Conservation (phyloP, 2,113 vertebrate genomes). For the Suncus etruscus region DNA sequence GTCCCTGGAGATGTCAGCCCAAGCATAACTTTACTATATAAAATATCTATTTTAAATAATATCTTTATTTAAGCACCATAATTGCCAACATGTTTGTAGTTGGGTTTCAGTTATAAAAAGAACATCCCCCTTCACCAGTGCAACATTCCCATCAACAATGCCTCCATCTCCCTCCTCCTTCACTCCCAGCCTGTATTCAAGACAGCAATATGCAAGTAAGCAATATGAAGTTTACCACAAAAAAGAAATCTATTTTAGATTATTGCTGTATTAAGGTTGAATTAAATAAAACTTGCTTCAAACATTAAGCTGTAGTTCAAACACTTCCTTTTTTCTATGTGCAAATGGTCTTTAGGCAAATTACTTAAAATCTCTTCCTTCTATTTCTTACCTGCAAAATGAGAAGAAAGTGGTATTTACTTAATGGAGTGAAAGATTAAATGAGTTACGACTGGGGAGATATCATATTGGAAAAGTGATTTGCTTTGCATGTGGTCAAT, state of each 20-base stretch:
- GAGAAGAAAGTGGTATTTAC: slow-evolving; percentile 10
- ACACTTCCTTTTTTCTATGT: slow-evolving; percentile 23
- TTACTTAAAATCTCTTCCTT: slow-evolving; percentile 40
- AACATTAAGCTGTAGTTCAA: slow-evolving; percentile 54
- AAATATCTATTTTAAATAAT: background rate
- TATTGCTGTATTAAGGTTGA: slow-evolving; percentile 54
- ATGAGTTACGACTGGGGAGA: background rate
- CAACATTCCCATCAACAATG: too few relatives aligned
- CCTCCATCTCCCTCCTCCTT: too few relatives aligned
- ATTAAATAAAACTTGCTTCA: slow-evolving; percentile 66
- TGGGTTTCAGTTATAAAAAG: too few relatives aligned
- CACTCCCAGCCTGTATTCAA: too few relatives aligned
- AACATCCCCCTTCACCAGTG: too few relatives aligned
- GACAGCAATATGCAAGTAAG: too few relatives aligned
- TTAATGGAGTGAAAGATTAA: slow-evolving; percentile 36
- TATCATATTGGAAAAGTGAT: too few relatives aligned
- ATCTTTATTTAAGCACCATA: too few relatives aligned
- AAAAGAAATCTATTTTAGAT: slow-evolving; percentile 8
- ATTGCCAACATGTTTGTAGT: too few relatives aligned
- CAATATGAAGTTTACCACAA: too few relatives aligned
- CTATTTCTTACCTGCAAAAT: slow-evolving; percentile 37
- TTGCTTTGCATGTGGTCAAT: too few relatives aligned
- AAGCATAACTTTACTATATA: slow-evolving; percentile 44
- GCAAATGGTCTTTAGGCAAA: slow-evolving; percentile 35
- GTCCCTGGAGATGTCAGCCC: too few relatives aligned